A percentile compares a stretch with the other conserved stretches of the same genome.
Evolutionary conservation across 2,797 vertebrate genomes (phyloP).

Genomic region (Danio kyathit): DNA sequence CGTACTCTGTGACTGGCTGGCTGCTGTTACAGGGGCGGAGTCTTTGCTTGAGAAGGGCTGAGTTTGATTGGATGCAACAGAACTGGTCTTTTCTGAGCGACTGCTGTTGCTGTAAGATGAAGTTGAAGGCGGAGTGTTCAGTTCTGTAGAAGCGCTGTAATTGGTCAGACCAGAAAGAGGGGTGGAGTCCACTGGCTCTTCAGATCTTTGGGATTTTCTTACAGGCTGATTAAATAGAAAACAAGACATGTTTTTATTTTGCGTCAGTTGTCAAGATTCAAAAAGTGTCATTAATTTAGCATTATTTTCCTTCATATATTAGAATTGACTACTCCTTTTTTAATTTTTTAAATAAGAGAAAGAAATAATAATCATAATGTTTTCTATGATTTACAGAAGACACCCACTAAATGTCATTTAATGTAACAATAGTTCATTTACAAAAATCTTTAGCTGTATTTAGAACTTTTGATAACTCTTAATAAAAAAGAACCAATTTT

Average conservation of each 20-base stretch:
- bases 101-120: slow-evolving; percentile 56
- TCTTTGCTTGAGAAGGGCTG: slow-evolving; percentile 62
- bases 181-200: slow-evolving; percentile 78
- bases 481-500: too few relatives aligned
- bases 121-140: slow-evolving; percentile 49
- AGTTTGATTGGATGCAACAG: slow-evolving; percentile 26
- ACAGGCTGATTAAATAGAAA: slow-evolving; percentile 64
- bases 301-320: too few relatives aligned
- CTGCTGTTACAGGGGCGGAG: neutral
- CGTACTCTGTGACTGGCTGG: slow-evolving; percentile 45
- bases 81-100: slow-evolving; percentile 55
- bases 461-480: too few relatives aligned
- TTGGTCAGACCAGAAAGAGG: slow-evolving; percentile 62
- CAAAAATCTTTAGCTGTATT: too few relatives aligned
- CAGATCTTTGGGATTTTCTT: slow-evolving; percentile 74
- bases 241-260: slow-evolving; percentile 19
- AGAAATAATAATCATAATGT: too few relatives aligned
- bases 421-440: too few relatives aligned
- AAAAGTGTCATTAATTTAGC: too few relatives aligned
- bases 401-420: too few relatives aligned
- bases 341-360: too few relatives aligned
- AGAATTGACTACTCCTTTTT: too few relatives aligned
- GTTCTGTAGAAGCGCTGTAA: slow-evolving; percentile 39
- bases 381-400: too few relatives aligned
- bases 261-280: too few relatives aligned